Conservation (phyloP, 2,888 invertebrate genomes). For the Venusia cambrica region DNA sequence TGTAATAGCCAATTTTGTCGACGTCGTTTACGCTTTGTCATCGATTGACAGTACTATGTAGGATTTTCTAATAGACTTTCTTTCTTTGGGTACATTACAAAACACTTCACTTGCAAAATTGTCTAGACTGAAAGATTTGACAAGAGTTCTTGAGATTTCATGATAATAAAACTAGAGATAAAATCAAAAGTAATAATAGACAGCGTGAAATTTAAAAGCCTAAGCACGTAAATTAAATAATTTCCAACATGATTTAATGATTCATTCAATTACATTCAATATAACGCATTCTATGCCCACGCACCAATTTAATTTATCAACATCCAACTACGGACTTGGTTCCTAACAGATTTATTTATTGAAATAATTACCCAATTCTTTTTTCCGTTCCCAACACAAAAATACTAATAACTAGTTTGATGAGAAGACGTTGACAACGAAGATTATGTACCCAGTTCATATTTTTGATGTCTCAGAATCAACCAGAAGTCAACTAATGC, state of each 20-base stretch:
- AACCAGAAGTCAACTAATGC: too few species aligned
- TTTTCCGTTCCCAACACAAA: too few species aligned
- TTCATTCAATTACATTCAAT: constrained; percentile 11
- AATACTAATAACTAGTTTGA: too few species aligned
- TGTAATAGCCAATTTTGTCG: constrained; percentile 16
- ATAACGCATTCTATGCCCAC: constrained; percentile 24
- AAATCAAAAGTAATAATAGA: too few species aligned
- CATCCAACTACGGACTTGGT: neutral
- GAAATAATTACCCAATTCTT: too few species aligned
- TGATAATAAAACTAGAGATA: too few species aligned
- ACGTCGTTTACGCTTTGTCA: constrained; percentile 19
- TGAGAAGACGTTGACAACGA: too few species aligned
- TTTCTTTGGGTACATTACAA: constrained; percentile 11
- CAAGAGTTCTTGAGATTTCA: too few species aligned
- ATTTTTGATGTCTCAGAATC: too few species aligned
- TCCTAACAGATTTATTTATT: constrained; percentile 3
- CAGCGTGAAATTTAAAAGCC: neutral
- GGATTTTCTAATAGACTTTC: constrained; percentile 13
- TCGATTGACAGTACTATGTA: constrained; percentile 14
- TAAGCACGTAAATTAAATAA: constrained; percentile 3
- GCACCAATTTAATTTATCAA: constrained; percentile 14
- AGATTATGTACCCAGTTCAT: too few species aligned
- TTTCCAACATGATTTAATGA: constrained; percentile 4
- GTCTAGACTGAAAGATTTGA: too few species aligned
- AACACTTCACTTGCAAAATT: too few species aligned